Evolutionary conservation across 2,113 vertebrate genomes (phyloP).

Genomic region (Marcusenius ussheri): DNA sequence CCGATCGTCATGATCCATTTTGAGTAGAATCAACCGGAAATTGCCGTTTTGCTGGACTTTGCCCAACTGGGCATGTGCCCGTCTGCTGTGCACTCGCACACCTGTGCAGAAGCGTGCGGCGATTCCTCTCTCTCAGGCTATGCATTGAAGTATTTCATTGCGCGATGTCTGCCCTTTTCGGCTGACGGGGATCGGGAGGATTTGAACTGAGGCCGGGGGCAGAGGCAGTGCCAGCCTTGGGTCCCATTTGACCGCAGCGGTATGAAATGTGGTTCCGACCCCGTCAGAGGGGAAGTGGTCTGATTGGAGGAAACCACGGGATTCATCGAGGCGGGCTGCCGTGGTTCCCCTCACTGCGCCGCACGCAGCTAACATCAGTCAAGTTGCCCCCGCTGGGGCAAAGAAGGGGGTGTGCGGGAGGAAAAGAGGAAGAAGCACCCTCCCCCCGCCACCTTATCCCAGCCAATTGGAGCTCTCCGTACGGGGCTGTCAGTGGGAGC

Average conservation of each 20-base stretch:
- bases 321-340: conserved; percentile 62
- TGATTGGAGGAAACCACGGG: conserved; percentile 70
- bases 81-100: neutral
- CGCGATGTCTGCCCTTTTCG: conserved; percentile 56
- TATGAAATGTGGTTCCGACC: conserved; percentile 41
- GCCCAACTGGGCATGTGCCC: neutral
- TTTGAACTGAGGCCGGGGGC: neutral
- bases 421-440: neutral
- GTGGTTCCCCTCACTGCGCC: conserved; percentile 66
- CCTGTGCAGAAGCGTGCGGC: conserved; percentile 27
- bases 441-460: neutral
- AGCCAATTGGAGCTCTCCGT: conserved; percentile 1
- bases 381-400: conserved; percentile 51
- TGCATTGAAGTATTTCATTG: conserved; percentile 56
- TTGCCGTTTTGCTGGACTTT: neutral
- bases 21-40: neutral
- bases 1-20: neutral
- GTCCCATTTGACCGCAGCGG: conserved; percentile 40
- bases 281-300: conserved; percentile 58
- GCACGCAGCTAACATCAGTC: conserved; percentile 68
- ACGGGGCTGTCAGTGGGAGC: conserved; percentile 21
- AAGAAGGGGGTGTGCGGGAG: neutral
- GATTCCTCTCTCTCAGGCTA: conserved; percentile 39
- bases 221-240: neutral
- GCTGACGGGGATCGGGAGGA: neutral